phyloP scores from a whole-genome alignment of 2,113 vertebrate genomes.

The Varanus komodoensis region DNA sequence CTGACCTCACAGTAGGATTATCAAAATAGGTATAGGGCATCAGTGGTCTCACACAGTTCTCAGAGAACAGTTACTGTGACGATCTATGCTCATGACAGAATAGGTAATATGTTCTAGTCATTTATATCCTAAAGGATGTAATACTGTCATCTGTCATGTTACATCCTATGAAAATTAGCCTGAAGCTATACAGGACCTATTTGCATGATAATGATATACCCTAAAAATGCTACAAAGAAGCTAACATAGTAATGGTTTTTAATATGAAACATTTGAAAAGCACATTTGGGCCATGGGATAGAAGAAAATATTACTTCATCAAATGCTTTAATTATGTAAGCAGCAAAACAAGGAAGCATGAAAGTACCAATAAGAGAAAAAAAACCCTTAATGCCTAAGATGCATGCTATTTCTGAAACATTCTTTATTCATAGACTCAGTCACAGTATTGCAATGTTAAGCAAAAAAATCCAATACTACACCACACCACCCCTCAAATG shows the following conservation, averaged over 20 bases:
- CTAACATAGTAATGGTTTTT: slow-evolving; percentile 18
- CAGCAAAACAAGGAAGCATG: not conserved
- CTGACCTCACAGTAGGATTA: slow-evolving; percentile 30
- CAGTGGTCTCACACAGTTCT: slow-evolving; percentile 39
- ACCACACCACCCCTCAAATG: not conserved
- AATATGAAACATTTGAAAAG: slow-evolving; percentile 8
- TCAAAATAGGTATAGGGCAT: slow-evolving; percentile 34
- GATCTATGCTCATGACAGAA: slow-evolving; percentile 21
- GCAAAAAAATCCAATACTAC: not conserved
- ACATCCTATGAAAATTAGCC: slow-evolving; percentile 48
- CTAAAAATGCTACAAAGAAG: slow-evolving; percentile 19
- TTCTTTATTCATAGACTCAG: not conserved
- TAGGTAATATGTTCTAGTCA: slow-evolving; percentile 21
- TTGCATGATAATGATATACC: slow-evolving; percentile 63
- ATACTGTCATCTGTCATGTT: slow-evolving; percentile 12
- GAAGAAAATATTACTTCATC: not conserved
- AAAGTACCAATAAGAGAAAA: not conserved
- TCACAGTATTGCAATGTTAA: not conserved
- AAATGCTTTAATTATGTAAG: not conserved
- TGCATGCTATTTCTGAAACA: not conserved
- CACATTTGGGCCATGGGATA: not conserved
- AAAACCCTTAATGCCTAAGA: not conserved
- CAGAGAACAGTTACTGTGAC: slow-evolving; percentile 33
- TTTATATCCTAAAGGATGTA: slow-evolving; percentile 42
- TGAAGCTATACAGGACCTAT: slow-evolving; percentile 50